phyloP scores from a whole-genome alignment of 2,888 invertebrate genomes.

The Pachydiplax longipennis region DNA sequence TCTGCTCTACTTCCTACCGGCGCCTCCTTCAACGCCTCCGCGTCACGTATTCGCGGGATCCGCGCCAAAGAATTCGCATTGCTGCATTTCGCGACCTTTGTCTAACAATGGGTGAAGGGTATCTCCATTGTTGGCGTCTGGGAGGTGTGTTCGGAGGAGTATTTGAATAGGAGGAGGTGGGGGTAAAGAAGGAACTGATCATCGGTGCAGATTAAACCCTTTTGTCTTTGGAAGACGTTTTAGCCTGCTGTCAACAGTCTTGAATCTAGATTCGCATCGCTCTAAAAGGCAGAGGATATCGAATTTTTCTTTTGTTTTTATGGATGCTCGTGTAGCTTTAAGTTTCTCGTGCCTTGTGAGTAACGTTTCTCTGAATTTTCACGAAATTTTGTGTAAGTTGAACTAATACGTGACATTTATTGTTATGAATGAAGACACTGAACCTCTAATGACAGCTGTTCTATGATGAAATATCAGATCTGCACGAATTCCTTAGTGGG shows the following conservation, averaged over 20 bases:
- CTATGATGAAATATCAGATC: no score
- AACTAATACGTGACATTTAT: no score
- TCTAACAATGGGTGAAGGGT: constrained; percentile 30
- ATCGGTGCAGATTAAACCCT: constrained; percentile 12
- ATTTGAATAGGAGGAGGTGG: neutral
- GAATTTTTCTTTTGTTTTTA: no score
- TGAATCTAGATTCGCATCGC: neutral
- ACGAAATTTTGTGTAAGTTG: no score
- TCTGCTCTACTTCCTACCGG: constrained; percentile 3
- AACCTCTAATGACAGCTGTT: no score
- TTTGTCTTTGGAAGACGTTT: neutral
- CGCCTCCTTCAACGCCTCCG: neutral
- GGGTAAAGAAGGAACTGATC: neutral
- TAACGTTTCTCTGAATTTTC: no score
- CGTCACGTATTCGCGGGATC: constrained; percentile 13
- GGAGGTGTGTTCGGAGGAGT: neutral
- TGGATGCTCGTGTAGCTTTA: no score
- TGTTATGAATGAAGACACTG: no score
- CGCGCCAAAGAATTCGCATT: neutral
- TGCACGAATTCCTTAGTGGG: no score
- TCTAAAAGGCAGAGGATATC: neutral
- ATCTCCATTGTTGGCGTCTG: constrained; percentile 4
- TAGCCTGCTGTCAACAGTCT: neutral
- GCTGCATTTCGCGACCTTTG: constrained; percentile 25
- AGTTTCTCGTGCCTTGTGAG: no score